Evolutionary conservation across 92 coral and sea anemone genomes (phyloP).

Genomic region (Porites lobata): DNA sequence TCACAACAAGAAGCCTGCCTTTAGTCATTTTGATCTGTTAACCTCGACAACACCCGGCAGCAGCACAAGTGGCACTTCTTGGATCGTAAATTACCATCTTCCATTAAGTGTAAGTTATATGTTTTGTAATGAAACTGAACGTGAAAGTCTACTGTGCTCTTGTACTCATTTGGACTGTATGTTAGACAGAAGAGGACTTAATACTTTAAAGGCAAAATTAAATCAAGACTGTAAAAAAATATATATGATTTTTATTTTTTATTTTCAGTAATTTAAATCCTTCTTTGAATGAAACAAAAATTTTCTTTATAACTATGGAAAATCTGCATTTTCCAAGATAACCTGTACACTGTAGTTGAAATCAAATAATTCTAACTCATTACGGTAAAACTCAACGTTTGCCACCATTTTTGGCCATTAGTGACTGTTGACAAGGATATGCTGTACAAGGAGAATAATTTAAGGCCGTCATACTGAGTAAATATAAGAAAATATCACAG

Average conservation of each 20-base stretch:
- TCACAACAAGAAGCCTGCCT: too few species aligned
- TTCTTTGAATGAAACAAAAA: too few species aligned
- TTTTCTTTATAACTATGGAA: too few species aligned
- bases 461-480: too few species aligned
- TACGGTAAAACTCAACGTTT: neutral
- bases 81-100: constrained; percentile 8
- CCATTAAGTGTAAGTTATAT: constrained; percentile 7
- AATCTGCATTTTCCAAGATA: too few species aligned
- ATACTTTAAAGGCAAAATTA: neutral
- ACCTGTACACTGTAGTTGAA: neutral
- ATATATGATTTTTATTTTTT: too few species aligned
- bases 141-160: neutral
- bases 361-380: neutral
- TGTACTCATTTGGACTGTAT: neutral
- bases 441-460: too few species aligned
- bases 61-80: neutral
- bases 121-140: neutral
- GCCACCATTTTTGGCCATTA: too few species aligned
- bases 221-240: too few species aligned
- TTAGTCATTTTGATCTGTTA: neutral
- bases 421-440: too few species aligned
- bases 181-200: neutral
- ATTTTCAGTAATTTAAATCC: too few species aligned
- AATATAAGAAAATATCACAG: too few species aligned
- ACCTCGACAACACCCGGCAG: neutral